Evolutionary conservation across 2,113 vertebrate species (phyloP).

Genomic region (Oenanthe melanoleuca): DNA sequence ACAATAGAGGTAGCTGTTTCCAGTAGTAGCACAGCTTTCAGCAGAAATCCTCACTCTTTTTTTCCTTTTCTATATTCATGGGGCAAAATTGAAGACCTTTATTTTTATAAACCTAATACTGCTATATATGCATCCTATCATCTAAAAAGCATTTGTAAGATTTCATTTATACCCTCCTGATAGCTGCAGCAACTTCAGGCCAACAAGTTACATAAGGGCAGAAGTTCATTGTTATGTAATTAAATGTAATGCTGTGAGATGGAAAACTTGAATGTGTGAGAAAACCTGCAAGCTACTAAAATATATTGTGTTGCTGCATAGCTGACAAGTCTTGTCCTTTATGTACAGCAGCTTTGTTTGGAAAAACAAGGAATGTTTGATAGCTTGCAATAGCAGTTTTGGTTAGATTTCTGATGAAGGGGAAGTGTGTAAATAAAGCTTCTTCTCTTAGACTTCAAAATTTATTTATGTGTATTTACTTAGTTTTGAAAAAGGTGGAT

Average conservation of each 20-base stretch:
- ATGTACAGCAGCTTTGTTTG: slow-evolving; percentile 9
- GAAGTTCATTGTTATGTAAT: slow-evolving; percentile 33
- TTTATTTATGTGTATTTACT: background rate
- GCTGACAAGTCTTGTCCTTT: background rate
- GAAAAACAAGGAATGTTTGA: background rate
- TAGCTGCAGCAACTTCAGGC: background rate
- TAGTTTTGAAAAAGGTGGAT: background rate
- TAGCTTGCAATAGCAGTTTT: background rate
- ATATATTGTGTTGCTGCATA: background rate
- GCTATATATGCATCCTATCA: background rate
- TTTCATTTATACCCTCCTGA: background rate
- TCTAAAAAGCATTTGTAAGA: background rate
- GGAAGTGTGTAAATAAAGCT: background rate
- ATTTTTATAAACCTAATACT: background rate
- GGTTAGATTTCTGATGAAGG: background rate
- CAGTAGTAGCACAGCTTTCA: background rate
- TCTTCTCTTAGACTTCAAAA: background rate
- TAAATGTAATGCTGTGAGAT: background rate
- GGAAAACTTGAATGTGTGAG: background rate
- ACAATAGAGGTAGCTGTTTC: background rate
- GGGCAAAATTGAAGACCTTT: background rate
- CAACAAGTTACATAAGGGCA: background rate
- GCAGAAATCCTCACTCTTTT: background rate
- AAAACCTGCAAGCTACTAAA: background rate
- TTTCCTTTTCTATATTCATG: background rate